Percentiles rank a stretch among this genome's conserved stretches.
Conservation (phyloP, 2,888 invertebrate genomes). For the Pyralis farinalis region DNA sequence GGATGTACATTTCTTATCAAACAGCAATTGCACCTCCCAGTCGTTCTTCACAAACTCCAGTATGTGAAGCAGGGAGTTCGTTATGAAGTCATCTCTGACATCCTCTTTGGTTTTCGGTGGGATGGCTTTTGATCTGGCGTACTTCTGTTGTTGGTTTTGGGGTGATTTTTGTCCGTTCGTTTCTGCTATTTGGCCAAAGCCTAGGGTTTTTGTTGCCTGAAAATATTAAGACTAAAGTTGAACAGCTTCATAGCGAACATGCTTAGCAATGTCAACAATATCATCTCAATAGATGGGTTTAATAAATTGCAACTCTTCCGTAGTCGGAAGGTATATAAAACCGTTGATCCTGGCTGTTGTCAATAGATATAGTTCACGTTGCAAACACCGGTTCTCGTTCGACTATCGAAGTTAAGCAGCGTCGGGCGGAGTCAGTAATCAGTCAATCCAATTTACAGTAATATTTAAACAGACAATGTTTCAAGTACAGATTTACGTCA, state of each 20-base stretch:
- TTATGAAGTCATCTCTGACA: constrained; percentile 23
- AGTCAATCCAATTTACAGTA: too few species aligned
- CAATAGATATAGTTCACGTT: too few species aligned
- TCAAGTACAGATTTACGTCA: neutral
- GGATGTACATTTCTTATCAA: constrained; percentile 24
- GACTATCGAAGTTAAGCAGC: too few species aligned
- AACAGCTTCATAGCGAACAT: too few species aligned
- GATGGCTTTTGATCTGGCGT: neutral
- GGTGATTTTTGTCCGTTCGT: neutral
- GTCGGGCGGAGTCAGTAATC: too few species aligned
- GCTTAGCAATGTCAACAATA: too few species aligned
- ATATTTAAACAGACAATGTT: neutral
- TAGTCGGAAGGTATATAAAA: too few species aligned
- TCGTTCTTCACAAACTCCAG: constrained; percentile 51
- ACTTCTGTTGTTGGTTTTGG: neutral
- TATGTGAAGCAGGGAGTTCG: constrained; percentile 35
- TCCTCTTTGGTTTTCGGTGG: constrained; percentile 2
- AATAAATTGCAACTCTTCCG: neutral
- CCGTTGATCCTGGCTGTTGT: too few species aligned
- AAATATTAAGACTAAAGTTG: too few species aligned
- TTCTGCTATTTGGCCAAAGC: constrained; percentile 25
- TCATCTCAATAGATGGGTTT: neutral
- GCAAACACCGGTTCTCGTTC: too few species aligned
- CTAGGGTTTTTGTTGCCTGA: constrained; percentile 30
- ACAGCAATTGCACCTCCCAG: constrained; percentile 33